A percentile compares a stretch with the other conserved stretches of the same genome.
These are phyloP conservation scores for Yoshiicerus persimilis DNA, from an alignment of 1,140 invertebrate genomes.

Conservation along the genomic window DNA sequence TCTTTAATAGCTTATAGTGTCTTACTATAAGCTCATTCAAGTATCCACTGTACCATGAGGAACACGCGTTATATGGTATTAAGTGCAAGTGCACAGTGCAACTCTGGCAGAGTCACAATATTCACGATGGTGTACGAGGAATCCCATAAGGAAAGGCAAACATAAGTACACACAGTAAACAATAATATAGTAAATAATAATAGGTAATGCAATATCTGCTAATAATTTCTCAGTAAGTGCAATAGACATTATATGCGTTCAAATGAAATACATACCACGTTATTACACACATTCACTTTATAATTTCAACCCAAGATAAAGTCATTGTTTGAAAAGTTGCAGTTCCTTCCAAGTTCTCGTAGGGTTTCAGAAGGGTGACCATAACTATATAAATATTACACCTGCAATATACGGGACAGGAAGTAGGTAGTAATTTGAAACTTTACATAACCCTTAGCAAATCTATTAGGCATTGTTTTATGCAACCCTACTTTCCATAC, in stretches of 20 bases:
- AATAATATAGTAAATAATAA: neutral
- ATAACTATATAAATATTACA: too few species aligned
- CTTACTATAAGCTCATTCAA: neutral
- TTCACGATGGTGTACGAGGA: neutral
- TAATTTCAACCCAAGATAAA: neutral
- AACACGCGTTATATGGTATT: too few species aligned
- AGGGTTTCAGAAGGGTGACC: too few species aligned
- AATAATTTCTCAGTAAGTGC: neutral
- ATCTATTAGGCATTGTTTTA: too few species aligned
- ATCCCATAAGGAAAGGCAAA: neutral
- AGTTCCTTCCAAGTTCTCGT: neutral
- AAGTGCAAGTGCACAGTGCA: too few species aligned
- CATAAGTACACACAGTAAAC: neutral
- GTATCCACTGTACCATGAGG: too few species aligned
- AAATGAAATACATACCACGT: neutral
- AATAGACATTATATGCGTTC: too few species aligned
- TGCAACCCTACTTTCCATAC: too few species aligned
- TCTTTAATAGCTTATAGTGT: too few species aligned
- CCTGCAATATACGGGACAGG: neutral
- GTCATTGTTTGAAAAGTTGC: neutral
- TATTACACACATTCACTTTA: neutral
- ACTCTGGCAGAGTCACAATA: too few species aligned
- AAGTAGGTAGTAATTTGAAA: neutral
- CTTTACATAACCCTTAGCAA: too few species aligned
- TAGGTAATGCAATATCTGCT: neutral